These are phyloP conservation scores for Bradypodion pumilum DNA, from an alignment of 2,797 vertebrate genomes.

Conservation along the genomic window DNA sequence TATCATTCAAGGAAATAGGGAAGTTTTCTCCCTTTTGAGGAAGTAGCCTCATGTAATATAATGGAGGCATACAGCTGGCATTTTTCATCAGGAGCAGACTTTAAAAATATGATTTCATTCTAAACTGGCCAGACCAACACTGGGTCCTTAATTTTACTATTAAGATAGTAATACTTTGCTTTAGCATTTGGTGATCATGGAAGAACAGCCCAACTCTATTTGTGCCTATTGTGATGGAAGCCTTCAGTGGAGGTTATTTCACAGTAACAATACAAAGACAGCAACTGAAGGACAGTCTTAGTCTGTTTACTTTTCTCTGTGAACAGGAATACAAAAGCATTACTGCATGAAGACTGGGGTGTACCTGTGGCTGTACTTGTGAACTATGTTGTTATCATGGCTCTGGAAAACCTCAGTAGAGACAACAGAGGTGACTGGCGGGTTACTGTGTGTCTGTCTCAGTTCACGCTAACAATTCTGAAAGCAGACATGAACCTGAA, in stretches of 20 bases:
- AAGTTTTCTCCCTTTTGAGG: slow-evolving; percentile 31
- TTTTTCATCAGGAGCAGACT: slow-evolving; percentile 1
- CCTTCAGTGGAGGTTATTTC: not conserved
- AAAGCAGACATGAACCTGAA: not conserved
- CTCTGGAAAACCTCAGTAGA: not conserved
- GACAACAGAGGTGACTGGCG: not conserved
- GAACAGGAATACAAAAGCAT: not conserved
- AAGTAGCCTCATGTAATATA: slow-evolving; percentile 35
- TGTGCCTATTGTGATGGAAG: not conserved
- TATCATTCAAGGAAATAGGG: slow-evolving; percentile 47
- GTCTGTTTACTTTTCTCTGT: not conserved
- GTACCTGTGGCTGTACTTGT: not conserved
- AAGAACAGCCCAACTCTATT: not conserved
- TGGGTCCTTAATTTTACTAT: slow-evolving; percentile 25
- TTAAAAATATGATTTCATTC: not conserved
- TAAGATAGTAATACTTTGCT: not conserved
- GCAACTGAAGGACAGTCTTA: not conserved
- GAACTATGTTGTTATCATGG: not conserved
- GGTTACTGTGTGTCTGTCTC: not conserved
- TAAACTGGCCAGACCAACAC: not conserved
- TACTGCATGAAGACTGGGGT: not conserved
- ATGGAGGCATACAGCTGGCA: not conserved
- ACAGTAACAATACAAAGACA: not conserved
- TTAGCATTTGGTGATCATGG: not conserved
- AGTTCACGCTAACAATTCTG: not conserved